Evolutionary conservation across 2,888 invertebrate species (phyloP).

Genomic region (Fragum whitleyi): DNA sequence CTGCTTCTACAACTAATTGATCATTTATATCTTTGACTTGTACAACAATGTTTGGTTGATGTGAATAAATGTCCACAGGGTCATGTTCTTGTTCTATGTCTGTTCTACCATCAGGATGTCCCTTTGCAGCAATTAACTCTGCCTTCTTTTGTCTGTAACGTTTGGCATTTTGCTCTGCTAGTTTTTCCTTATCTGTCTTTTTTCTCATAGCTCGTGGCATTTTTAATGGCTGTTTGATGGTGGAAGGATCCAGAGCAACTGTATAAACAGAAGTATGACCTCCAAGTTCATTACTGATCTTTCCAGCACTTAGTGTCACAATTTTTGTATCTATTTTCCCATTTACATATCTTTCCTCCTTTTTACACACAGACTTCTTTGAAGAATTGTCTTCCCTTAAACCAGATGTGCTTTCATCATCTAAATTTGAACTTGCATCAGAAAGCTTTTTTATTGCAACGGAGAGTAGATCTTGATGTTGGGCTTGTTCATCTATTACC

Average conservation of each 20-base stretch:
- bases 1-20: background rate
- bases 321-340: slow-evolving; percentile 53
- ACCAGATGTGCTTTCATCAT: background rate
- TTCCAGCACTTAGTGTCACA: slow-evolving; percentile 54
- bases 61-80: background rate
- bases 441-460: slow-evolving; percentile 61
- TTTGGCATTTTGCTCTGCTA: slow-evolving; percentile 49
- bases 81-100: background rate
- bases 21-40: background rate
- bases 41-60: background rate
- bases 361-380: background rate
- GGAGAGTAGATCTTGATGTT: slow-evolving; percentile 61
- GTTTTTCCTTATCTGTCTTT: slow-evolving; percentile 51
- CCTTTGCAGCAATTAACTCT: slow-evolving; percentile 22
- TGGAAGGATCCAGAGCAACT: slow-evolving; percentile 54
- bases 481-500: slow-evolving; percentile 47
- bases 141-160: slow-evolving; percentile 50
- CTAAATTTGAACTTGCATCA: background rate
- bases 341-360: slow-evolving; percentile 38
- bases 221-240: slow-evolving; percentile 44
- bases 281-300: slow-evolving; percentile 49
- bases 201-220: slow-evolving; percentile 48
- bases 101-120: background rate
- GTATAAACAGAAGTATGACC: slow-evolving; percentile 60
- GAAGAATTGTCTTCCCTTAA: background rate